A percentile compares a stretch with the other conserved stretches of the same genome.
These are phyloP conservation scores for Sisor rabdophorus DNA, from an alignment of 2,113 vertebrate species.

Conservation along the genomic window DNA sequence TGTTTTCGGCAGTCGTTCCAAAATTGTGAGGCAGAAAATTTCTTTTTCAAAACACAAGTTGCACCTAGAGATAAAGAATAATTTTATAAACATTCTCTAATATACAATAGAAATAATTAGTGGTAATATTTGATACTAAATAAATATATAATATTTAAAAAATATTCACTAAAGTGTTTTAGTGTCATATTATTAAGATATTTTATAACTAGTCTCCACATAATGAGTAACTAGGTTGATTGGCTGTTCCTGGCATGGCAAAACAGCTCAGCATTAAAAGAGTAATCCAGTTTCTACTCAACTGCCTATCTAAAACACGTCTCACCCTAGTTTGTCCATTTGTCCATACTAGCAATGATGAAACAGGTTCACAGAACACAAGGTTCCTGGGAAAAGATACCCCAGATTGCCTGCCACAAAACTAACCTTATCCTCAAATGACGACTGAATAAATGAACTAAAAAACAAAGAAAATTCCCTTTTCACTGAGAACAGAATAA, in stretches of 20 bases:
- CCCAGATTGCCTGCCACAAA: background rate
- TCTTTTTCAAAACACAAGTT: slow-evolving; percentile 89
- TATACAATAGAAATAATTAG: no score
- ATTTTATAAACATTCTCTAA: background rate
- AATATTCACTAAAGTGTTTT: background rate
- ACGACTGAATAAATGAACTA: background rate
- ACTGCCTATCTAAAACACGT: background rate
- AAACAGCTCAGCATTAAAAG: background rate
- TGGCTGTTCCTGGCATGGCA: background rate
- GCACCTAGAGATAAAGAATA: slow-evolving; percentile 69
- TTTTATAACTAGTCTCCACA: background rate
- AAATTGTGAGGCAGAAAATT: slow-evolving; percentile 92
- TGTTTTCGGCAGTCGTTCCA: slow-evolving; percentile 87
- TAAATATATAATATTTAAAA: no score
- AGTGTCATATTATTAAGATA: background rate
- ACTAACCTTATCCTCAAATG: slow-evolving; percentile 15
- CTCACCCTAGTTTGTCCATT: background rate
- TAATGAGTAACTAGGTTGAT: background rate
- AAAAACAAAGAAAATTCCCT: background rate
- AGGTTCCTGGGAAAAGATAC: background rate
- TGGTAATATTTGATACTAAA: no score
- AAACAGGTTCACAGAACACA: background rate
- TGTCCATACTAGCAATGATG: background rate
- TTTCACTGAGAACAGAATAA: background rate
- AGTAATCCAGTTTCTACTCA: slow-evolving; percentile 1